Evolutionary conservation across 2,797 vertebrate genomes (phyloP).

Genomic region (Pangasius sanitwongsei): DNA sequence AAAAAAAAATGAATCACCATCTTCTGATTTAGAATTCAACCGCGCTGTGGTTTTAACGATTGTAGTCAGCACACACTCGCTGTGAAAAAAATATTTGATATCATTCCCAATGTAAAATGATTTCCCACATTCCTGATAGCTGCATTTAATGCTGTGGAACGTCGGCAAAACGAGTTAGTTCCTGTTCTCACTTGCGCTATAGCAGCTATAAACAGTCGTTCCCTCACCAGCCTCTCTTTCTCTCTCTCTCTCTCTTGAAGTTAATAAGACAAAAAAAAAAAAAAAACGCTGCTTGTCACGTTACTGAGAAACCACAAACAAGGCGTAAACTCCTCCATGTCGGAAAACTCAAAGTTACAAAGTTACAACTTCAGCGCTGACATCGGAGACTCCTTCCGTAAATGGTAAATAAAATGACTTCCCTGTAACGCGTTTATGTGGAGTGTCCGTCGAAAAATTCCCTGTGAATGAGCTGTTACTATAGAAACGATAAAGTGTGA

Average conservation of each 20-base stretch:
- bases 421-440: background rate
- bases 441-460: background rate
- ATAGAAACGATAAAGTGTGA: background rate
- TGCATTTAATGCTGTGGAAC: background rate
- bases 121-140: background rate
- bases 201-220: background rate
- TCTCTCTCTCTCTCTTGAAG: background rate
- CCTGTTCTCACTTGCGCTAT: background rate
- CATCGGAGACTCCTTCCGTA: background rate
- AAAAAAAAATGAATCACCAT: too few relatives aligned
- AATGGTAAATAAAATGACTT: background rate
- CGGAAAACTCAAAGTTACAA: too few relatives aligned
- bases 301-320: background rate
- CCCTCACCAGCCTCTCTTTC: background rate
- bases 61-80: too few relatives aligned
- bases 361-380: background rate
- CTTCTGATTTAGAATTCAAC: too few relatives aligned
- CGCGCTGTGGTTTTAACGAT: background rate
- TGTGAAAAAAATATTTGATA: too few relatives aligned
- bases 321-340: background rate
- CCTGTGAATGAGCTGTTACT: background rate
- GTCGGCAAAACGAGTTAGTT: background rate
- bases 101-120: too few relatives aligned
- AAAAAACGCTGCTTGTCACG: background rate
- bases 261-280: background rate